Conservation (phyloP, 92 coral and sea anemone species). For the Palythoa grandiflora region DNA sequence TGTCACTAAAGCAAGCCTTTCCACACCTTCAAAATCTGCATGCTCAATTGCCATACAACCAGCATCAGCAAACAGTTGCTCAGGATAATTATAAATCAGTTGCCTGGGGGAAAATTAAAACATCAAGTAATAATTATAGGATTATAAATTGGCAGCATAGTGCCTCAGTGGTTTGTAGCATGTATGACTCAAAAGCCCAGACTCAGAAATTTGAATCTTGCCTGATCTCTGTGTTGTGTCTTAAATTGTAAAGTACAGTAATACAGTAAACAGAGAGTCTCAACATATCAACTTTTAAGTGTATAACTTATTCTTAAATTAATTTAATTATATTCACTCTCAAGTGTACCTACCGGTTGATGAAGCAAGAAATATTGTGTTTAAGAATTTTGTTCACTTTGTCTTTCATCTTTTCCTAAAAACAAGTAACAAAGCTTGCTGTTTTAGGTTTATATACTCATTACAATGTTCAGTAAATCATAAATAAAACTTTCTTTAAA, state of each 20-base stretch:
- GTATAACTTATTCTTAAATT: too few relatives aligned
- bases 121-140: too few relatives aligned
- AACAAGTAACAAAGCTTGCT: not conserved
- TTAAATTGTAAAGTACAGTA: too few relatives aligned
- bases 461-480: not conserved
- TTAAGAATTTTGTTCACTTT: conserved; percentile 94
- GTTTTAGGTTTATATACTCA: not conserved
- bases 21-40: conserved; percentile 3
- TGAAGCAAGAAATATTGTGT: conserved; percentile 93
- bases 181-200: too few relatives aligned
- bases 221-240: too few relatives aligned
- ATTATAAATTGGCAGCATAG: too few relatives aligned
- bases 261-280: too few relatives aligned
- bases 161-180: too few relatives aligned
- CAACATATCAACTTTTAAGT: too few relatives aligned
- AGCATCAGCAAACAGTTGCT: conserved; percentile 14
- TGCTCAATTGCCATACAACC: conserved; percentile 6
- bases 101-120: not conserved
- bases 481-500: not conserved
- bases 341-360: conserved; percentile 79
- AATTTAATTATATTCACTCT: too few relatives aligned
- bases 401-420: conserved; percentile 97
- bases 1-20: conserved; percentile 2
- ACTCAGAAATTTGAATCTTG: too few relatives aligned
- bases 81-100: not conserved